A percentile compares a stretch with the other conserved stretches of the same genome.
Conservation (phyloP, 2,888 invertebrate genomes). For the Charanyca ferruginea region DNA sequence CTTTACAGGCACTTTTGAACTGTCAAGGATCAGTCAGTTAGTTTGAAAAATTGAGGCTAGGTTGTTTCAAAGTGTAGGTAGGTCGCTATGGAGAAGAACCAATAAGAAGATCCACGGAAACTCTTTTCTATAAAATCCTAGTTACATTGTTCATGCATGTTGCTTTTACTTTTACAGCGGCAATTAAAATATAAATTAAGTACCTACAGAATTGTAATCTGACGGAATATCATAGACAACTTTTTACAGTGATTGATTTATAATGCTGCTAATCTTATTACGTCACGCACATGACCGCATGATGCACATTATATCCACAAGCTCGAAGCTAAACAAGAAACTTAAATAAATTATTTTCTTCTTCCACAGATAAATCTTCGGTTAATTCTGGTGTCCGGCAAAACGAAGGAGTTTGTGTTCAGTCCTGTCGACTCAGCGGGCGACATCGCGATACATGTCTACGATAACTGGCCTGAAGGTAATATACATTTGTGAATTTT, state of each 20-base stretch:
- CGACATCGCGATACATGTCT: slow-evolving; percentile 99
- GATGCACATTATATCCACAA: slow-evolving; percentile 2
- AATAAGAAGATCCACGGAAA: too few relatives aligned
- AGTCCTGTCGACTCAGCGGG: slow-evolving; percentile 99
- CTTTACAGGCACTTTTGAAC: too few relatives aligned
- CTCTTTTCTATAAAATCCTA: too few relatives aligned
- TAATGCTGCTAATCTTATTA: not conserved
- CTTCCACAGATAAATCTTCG: slow-evolving; percentile 97
- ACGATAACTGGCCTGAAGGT: slow-evolving; percentile 99
- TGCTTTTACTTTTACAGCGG: too few relatives aligned
- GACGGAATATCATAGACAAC: not conserved
- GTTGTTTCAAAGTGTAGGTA: too few relatives aligned
- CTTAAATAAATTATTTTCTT: slow-evolving; percentile 9
- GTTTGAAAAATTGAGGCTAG: too few relatives aligned
- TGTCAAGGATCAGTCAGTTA: too few relatives aligned
- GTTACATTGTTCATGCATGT: too few relatives aligned
- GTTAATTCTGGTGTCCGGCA: slow-evolving; percentile 99
- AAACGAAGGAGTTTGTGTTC: slow-evolving; percentile 99
- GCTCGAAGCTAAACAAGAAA: not conserved
- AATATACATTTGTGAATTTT: slow-evolving; percentile 70
- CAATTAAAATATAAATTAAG: too few relatives aligned
- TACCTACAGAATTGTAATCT: not conserved
- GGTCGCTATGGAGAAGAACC: too few relatives aligned
- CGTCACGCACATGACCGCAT: too few relatives aligned
- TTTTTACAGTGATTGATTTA: not conserved